Evolutionary conservation across 2,113 vertebrate species (phyloP), one percentile per base, ranked within the genome.

Genomic region (Indicator indicator): DNA sequence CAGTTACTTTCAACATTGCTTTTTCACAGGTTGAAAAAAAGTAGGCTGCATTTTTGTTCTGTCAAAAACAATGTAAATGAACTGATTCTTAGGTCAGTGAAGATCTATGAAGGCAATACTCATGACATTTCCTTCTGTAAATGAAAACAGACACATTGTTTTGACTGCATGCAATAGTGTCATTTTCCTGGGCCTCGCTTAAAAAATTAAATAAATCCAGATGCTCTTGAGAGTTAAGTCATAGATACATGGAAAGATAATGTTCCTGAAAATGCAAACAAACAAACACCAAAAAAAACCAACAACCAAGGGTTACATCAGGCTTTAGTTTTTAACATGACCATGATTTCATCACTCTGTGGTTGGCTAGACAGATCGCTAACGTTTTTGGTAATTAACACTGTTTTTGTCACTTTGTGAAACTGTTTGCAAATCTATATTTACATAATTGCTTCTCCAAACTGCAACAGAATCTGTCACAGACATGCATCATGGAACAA

Each of bases 381-480:
- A 89, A 63, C 71, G 28, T 91, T 95, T 93, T 87, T 76, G 40
- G 75, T 89, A 92, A 96, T 95, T 94, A 97, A 86, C 89, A 93
- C 74, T 73, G 82, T 85, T 92, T 94, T 89, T 94, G 74, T 94
- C 94, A 95, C 93, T 95, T 95, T 14, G 59, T 92, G 81, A 81
- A 95, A 93, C 73, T 94, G 91, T 94, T 95, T 89, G 75, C 78
- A 94, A 92, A 91, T 94, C 96, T 95, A 94, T 96, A 94, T 95
- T 96, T 97, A 96, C 74, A 80, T 94, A 97, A 97, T 95, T 96
- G 81, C 82, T 89, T 79, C 93, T 92, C 93, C 93, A 90, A 85
- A 87, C 77, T 94, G 77, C 67, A 79, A 24, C 84, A 93, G 92
- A 89, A 92, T 82, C 89, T 95, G 94, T 63, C 89, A 92, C 54